Conservation (phyloP, 2,797 vertebrate genomes). For the Myotis vivesi region DNA sequence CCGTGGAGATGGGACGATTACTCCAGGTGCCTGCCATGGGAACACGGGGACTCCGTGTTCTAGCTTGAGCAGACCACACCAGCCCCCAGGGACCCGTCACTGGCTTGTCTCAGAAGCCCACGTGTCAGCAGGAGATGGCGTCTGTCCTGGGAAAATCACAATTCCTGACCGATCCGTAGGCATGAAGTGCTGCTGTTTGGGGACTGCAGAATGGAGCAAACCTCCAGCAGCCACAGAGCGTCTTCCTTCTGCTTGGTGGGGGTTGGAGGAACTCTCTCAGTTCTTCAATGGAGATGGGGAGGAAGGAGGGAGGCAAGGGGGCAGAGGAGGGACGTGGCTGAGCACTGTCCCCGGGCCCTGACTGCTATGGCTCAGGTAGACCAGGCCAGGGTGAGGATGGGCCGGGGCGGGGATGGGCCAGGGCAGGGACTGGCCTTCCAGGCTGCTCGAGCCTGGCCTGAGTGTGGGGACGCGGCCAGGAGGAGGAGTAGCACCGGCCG, state of each 20-base stretch:
- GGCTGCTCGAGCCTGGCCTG: background rate
- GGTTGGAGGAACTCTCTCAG: background rate
- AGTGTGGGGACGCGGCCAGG: background rate
- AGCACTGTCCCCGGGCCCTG: fast-evolving
- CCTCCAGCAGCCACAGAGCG: background rate
- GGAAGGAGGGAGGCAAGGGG: background rate
- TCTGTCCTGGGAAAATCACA: fast-evolving
- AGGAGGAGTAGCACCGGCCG: fast-evolving
- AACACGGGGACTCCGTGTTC: fast-evolving
- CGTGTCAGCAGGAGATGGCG: fast-evolving
- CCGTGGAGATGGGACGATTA: background rate
- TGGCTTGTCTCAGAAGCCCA: fast-evolving
- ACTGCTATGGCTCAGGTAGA: background rate
- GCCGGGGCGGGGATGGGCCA: too few species aligned
- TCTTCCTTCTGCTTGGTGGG: background rate
- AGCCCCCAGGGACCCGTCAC: fast-evolving
- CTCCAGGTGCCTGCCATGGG: background rate
- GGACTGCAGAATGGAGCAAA: fast-evolving
- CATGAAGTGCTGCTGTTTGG: fast-evolving
- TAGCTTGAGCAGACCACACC: fast-evolving
- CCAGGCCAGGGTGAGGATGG: too few species aligned
- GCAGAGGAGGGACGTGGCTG: fast-evolving
- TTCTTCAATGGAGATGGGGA: background rate
- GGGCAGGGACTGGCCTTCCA: background rate
- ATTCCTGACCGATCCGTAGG: fast-evolving